Percentiles rank a stretch among this genome's conserved stretches.
phyloP scores from a whole-genome alignment of 2,888 invertebrate species.

The Eulithis prunata region DNA sequence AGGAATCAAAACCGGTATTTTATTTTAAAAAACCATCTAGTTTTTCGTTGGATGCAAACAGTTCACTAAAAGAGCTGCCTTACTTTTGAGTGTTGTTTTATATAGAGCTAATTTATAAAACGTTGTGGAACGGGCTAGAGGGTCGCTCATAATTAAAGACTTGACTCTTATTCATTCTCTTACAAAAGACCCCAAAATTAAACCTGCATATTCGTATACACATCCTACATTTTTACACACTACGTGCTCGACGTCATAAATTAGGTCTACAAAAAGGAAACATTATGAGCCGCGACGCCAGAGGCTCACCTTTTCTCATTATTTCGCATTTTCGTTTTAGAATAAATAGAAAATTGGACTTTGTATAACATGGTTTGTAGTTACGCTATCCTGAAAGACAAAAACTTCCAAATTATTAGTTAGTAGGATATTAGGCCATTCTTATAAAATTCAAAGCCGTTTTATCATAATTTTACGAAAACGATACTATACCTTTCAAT shows the following conservation, averaged over 20 bases:
- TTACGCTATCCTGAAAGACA: too few relatives aligned
- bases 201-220: conserved; percentile 74
- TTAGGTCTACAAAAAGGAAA: conserved; percentile 73
- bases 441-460: background rate
- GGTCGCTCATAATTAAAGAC: conserved; percentile 73
- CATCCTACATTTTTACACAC: conserved; percentile 68
- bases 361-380: conserved; percentile 31
- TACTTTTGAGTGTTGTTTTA: conserved; percentile 58
- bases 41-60: conserved; percentile 42
- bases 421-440: background rate
- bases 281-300: conserved; percentile 65
- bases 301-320: conserved; percentile 68
- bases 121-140: conserved; percentile 51
- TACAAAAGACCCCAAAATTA: conserved; percentile 73
- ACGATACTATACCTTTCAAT: conserved; percentile 32
- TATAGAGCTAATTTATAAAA: conserved; percentile 61
- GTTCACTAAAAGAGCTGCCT: conserved; percentile 46
- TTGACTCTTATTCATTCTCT: conserved; percentile 69
- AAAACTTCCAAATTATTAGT: too few relatives aligned
- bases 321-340: conserved; percentile 59
- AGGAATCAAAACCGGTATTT: conserved; percentile 45
- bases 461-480: conserved; percentile 28
- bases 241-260: conserved; percentile 72
- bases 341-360: conserved; percentile 56
- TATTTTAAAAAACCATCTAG: conserved; percentile 43